Evolutionary conservation across 2,113 vertebrate genomes (phyloP), one percentile per base, ranked within the genome.

Genomic region (Gymnobelideus leadbeateri): DNA sequence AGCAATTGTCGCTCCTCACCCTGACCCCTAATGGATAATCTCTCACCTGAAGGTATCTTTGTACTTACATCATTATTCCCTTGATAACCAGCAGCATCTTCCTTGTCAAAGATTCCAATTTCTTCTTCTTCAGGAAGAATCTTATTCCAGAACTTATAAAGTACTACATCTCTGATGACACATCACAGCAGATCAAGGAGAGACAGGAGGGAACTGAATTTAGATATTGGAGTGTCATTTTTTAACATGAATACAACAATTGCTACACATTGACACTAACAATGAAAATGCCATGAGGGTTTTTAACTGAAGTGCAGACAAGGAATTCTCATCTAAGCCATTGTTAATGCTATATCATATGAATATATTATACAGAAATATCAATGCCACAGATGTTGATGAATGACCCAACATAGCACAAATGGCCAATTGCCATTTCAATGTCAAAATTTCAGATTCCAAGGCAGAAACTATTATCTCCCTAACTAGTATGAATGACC

Each of bases 381-480:
- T 91, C 95, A 89, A 46, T 49, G 55, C 37, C 47, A 55, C 11
- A 3, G 89, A 96, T 95, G 89, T 53, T 96, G 95, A 97, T 91
- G 92, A 95, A 92, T 95, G 94, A 95, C 68, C 95, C 26, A 57
- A 54, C 68, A 52, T 14, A 46, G 51, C 51, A 97, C 37, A 96
- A 93, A 95, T 93, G 94, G 53, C 91, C 68, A 96, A 97, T 51
- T 94, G 43, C 55, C 90, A 94, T 92, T 95, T 93, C 92, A 95
- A 97, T 96, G 97, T 96, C 96, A 96, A 96, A 95, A 96, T 95
- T 77, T 95, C 93, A 97, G 92, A 46, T 96, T 97, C 91, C 94
- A 90, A 97, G 89, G 92, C 95, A 96, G 93, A 97, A 93, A 92
- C 92, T 94, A 94, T 96, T 93, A 95, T 96, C 90, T 94, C 91